Base-by-base conservation (phyloP, 2,797 vertebrate species). In the Malacoraja senta region DNA sequence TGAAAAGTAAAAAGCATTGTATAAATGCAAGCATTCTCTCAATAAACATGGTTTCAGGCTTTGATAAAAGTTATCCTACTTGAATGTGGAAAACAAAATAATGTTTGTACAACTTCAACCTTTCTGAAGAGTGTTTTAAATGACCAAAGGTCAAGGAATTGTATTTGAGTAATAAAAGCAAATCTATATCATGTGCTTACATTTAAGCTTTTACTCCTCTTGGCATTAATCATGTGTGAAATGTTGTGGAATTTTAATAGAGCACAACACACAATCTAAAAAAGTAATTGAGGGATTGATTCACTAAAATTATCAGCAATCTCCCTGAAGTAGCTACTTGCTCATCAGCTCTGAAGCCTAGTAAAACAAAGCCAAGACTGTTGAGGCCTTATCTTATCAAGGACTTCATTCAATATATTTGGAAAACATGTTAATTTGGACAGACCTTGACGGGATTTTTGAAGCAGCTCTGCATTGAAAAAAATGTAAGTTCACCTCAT, bases 261-360 rank as follows among this genome's bases (percentile, higher is more conserved):
- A 19, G 71, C 17, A 71, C 8, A 91, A 32, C 32, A 72, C 65
- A 38, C 88, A 71, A 32, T 68, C 10, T 65, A 17, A 35, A 35
- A 53, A 65, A 38, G 9, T 38, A 71, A 90, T 63, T 24, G 32
- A 68, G 65, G 61, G 86, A 71, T 38, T 71, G 17, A 84, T 61
- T 84, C 44, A 58, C 44, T 84, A 53, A n/a, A 68, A 90, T 90
- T 90, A 68, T 90, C 86, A 90, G 32, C 15, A 90, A 71, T 32
- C 32, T 21, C 65, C 17, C 2, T 38, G 3, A 90, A 90, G 86
- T 24, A 38, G 15, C 65, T 53, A 53, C 44, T 65, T 90, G 32
- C 86, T 15, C 3, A 19, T 90, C 63, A 38, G n/a, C 86, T 68
- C 61, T 24, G 32, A 32, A 38, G 63, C 4, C n/a, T 21, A 71